Evolutionary conservation across 2,797 vertebrate species (phyloP), one percentile per base, ranked within the genome.

Genomic region (Leptoclinus maculatus): DNA sequence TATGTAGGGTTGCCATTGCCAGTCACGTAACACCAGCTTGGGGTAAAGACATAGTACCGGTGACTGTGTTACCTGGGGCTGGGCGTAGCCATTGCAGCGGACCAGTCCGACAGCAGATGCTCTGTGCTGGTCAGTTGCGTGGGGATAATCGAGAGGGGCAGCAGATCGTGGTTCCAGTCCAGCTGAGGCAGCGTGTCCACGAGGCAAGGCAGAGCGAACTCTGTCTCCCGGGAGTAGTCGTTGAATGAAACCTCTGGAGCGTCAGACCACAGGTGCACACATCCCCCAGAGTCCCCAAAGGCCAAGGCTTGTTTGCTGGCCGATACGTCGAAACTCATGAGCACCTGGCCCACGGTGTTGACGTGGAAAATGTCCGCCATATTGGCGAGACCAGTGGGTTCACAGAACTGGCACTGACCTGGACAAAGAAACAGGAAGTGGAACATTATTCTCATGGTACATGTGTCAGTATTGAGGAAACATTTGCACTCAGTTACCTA

Each of bases 331-430:
- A 99, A 99, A 34, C 97, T 97, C 97, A 99, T 99, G 63, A 99
- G 95, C 83, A 98, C 72, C 80, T 98, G 97, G n/a, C 98, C 98
- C 43, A 97, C 97, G 0, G 97, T 98, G 93, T 97, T 98, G 25
- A 99, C 96, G 16, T 99, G 98, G 83, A 99, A 99, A 87, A 99
- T 95, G 78, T 99, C 98, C 0, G 97, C 98, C 5, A 98, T 88
- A 63, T 95, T 99, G 84, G 98, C 98, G 3, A 99, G 94, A 78
- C 98, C 98, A 0, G 97, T 99, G 87, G 98, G 98, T 88, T 99
- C 98, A 0, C 98, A 99, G 93, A 99, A 99, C 94, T 99, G 98
- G 87, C 97, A 99, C 77, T 99, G 98, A 78, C 98, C 98, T 99
- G 83, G 10, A 78, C 32, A 39, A 25, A 78, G 27, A 1, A 67